These are phyloP conservation scores for Aspidapion aeneum DNA, from an alignment of 2,888 invertebrate species.

Conservation along the genomic window DNA sequence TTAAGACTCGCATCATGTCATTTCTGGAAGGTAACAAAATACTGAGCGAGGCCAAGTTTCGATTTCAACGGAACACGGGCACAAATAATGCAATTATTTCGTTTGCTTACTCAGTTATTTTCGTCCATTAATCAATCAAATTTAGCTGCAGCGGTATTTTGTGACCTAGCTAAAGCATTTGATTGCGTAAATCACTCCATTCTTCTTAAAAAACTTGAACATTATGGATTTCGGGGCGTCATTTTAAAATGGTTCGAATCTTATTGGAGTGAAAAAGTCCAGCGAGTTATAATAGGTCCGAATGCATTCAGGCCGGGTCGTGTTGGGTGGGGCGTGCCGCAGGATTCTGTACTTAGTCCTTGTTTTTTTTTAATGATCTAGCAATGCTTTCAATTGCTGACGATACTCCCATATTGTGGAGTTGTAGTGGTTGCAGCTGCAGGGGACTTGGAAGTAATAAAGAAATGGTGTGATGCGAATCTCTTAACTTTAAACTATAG, in stretches of 20 bases:
- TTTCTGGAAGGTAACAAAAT: no score
- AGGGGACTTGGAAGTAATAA: neutral
- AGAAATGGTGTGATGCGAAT: neutral
- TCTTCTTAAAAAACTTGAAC: neutral
- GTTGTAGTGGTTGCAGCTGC: neutral
- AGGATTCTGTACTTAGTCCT: neutral
- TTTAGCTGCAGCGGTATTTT: neutral
- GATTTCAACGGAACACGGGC: constrained; percentile 1
- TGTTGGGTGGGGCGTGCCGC: neutral
- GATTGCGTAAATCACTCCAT: no score
- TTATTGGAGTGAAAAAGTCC: neutral
- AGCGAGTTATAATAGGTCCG: neutral
- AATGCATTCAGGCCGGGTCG: neutral
- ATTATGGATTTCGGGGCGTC: neutral
- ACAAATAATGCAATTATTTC: constrained; percentile 1
- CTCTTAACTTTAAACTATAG: neutral
- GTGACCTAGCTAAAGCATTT: neutral
- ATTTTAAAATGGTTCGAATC: neutral
- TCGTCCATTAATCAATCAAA: neutral
- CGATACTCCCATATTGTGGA: no score
- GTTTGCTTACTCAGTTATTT: neutral
- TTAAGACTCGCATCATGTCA: no score
- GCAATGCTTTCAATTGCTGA: neutral
- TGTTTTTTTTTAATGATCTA: neutral
- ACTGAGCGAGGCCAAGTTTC: neutral